Percentiles rank a stretch among this genome's conserved stretches.
Conservation (phyloP, 92 coral and sea anemone genomes). For the Phenganax stokvisi region DNA sequence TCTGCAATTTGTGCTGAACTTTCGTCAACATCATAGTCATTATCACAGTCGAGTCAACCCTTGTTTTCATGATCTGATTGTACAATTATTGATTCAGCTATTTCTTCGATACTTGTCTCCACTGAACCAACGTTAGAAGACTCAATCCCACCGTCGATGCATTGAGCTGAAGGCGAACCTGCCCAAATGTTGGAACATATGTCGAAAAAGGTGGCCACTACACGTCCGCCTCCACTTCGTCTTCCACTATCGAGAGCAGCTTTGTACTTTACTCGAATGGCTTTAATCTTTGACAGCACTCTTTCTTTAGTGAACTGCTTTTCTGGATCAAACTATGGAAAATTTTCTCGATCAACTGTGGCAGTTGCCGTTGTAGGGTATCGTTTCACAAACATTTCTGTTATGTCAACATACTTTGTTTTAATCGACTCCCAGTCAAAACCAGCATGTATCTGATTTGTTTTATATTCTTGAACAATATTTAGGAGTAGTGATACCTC, state of each 20-base stretch:
- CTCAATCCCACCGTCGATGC: slow-evolving; percentile 3
- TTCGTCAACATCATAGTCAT: slow-evolving; percentile 4
- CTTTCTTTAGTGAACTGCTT: slow-evolving; percentile 1
- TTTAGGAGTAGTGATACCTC: neutral
- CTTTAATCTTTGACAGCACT: neutral
- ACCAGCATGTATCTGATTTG: slow-evolving; percentile 13
- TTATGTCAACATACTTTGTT: slow-evolving; percentile 14
- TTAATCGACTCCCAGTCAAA: slow-evolving; percentile 15
- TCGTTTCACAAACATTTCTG: slow-evolving; percentile 17
- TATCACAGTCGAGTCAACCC: neutral
- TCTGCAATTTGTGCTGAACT: neutral
- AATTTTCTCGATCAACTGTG: neutral
- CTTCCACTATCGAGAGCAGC: slow-evolving; percentile 1
- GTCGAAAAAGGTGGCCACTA: slow-evolving; percentile 2
- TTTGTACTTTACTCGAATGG: slow-evolving; percentile 4
- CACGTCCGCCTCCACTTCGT: neutral
- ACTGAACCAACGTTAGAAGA: slow-evolving; percentile 34
- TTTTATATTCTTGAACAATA: neutral
- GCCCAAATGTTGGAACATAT: neutral
- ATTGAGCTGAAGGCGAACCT: slow-evolving; percentile 1
- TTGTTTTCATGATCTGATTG: slow-evolving; percentile 37
- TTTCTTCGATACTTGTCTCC: slow-evolving; percentile 52
- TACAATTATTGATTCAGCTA: slow-evolving; percentile 58
- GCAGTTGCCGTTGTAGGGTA: neutral
- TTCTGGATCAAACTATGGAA: neutral